These are phyloP conservation scores for Himalopsyche phryganea DNA, from an alignment of 1,140 invertebrate genomes.

Conservation along the genomic window DNA sequence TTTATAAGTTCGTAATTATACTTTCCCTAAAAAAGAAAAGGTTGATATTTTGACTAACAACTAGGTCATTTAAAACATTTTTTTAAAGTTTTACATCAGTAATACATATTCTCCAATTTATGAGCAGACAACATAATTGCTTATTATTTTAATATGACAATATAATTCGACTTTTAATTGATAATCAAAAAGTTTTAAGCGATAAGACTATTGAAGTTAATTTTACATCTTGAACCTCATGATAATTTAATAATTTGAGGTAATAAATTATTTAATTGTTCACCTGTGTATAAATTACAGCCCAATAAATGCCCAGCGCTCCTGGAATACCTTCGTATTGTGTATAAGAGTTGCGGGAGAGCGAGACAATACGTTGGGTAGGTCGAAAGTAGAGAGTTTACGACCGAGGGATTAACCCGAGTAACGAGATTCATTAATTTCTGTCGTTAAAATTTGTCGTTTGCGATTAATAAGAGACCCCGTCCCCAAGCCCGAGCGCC, in stretches of 20 bases:
- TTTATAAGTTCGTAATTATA: too few relatives aligned
- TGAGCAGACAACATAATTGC: too few relatives aligned
- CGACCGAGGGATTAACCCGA: conserved; percentile 55
- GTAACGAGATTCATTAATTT: conserved; percentile 58
- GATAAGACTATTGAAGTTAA: too few relatives aligned
- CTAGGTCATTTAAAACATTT: too few relatives aligned
- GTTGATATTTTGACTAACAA: too few relatives aligned
- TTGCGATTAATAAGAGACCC: conserved; percentile 56
- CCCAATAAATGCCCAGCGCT: conserved; percentile 25
- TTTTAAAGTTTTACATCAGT: too few relatives aligned
- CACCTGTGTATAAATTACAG: conserved; percentile 15
- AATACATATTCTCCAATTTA: too few relatives aligned
- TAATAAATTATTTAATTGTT: not conserved
- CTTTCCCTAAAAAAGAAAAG: too few relatives aligned
- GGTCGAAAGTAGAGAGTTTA: conserved; percentile 47
- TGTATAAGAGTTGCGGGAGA: conserved; percentile 19
- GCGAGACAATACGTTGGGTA: conserved; percentile 32
- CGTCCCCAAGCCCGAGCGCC: conserved; percentile 28
- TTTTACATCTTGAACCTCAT: too few relatives aligned
- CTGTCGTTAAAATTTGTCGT: conserved; percentile 59
- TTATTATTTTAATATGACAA: too few relatives aligned
- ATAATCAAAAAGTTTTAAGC: too few relatives aligned
- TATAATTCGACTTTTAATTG: too few relatives aligned
- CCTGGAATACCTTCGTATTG: conserved; percentile 8
- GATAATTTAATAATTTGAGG: not conserved